These are phyloP conservation scores for Drosophila busckii DNA, from an alignment of 1,140 invertebrate genomes.

Conservation along the genomic window DNA sequence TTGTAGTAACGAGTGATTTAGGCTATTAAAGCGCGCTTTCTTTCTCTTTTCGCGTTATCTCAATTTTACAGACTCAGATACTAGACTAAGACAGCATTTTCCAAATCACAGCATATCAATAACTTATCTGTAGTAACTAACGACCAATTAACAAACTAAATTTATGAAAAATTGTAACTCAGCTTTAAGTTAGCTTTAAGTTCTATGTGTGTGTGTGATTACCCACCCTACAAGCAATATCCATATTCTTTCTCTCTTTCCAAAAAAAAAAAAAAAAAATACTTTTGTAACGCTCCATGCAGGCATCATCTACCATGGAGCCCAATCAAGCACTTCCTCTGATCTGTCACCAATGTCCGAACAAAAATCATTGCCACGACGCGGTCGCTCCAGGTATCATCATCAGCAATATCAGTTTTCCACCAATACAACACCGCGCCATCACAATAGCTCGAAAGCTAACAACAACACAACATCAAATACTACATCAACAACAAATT, in stretches of 20 bases:
- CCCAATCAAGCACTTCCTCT: slow-evolving; percentile 87
- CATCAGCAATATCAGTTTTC: slow-evolving; percentile 79
- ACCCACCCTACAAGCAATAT: slow-evolving; percentile 29
- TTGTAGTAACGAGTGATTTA: too few relatives aligned
- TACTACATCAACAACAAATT: slow-evolving; percentile 59
- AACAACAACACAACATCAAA: slow-evolving; percentile 62
- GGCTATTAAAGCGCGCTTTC: slow-evolving; percentile 41
- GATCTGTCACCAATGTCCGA: slow-evolving; percentile 89
- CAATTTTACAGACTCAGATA: slow-evolving; percentile 77
- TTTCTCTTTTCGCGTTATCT: slow-evolving; percentile 47
- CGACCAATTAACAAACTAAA: slow-evolving; percentile 4
- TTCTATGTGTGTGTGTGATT: slow-evolving; percentile 13
- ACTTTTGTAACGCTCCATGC: slow-evolving; percentile 51
- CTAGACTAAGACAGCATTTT: slow-evolving; percentile 76
- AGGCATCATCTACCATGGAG: slow-evolving; percentile 87
- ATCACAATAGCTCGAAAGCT: slow-evolving; percentile 77
- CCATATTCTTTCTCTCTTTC: slow-evolving; percentile 57
- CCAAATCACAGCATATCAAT: slow-evolving; percentile 78
- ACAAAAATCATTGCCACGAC: slow-evolving; percentile 86
- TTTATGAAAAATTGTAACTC: slow-evolving; percentile 31
- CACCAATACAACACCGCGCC: slow-evolving; percentile 79
- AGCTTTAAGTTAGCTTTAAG: slow-evolving; percentile 37
- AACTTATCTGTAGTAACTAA: slow-evolving; percentile 73
- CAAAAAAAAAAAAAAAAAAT: slow-evolving; percentile 22
- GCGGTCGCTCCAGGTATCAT: slow-evolving; percentile 84